Percentiles rank a stretch among this genome's conserved stretches.
phyloP scores from a whole-genome alignment of 2,113 vertebrate genomes.

The Chloropsis hardwickii region DNA sequence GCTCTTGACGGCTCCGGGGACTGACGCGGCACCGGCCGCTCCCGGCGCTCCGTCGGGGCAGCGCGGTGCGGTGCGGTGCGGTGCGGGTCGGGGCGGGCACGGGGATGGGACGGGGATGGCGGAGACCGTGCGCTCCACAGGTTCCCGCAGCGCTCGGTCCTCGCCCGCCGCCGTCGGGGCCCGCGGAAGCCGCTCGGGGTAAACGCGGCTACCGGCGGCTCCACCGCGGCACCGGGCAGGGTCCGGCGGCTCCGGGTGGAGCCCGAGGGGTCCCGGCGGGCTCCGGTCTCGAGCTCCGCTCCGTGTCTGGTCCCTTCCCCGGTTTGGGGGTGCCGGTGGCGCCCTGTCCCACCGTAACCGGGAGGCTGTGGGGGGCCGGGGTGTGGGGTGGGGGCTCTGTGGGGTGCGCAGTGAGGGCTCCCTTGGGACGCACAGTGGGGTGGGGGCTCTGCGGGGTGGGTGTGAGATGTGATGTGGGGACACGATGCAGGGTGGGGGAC shows the following conservation, averaged over 20 bases:
- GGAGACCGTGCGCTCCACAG: background rate
- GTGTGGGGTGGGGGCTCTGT: background rate
- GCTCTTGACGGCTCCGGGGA: background rate
- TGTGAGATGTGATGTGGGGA: background rate
- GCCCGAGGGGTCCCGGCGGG: background rate
- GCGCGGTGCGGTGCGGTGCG: background rate
- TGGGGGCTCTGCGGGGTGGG: background rate
- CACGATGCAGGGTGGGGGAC: background rate
- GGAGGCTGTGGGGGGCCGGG: background rate
- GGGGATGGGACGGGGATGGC: background rate
- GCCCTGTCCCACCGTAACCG: accelerated
- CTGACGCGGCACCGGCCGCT: background rate
- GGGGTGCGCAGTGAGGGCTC: background rate
- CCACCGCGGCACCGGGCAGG: background rate
- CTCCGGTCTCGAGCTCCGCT: background rate
- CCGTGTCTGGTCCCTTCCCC: background rate
- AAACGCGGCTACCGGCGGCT: background rate
- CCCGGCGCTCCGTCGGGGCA: background rate
- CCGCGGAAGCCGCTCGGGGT: background rate
- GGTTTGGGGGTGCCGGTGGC: accelerated
- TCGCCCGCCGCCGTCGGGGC: background rate
- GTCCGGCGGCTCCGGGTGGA: background rate
- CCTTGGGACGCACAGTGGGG: accelerated
- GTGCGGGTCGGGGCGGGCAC: too few species aligned
- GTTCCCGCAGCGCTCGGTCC: background rate